These are phyloP conservation scores for Pachyseris speciosa DNA, from an alignment of 64 coral and sea anemone species.

Conservation along the genomic window DNA sequence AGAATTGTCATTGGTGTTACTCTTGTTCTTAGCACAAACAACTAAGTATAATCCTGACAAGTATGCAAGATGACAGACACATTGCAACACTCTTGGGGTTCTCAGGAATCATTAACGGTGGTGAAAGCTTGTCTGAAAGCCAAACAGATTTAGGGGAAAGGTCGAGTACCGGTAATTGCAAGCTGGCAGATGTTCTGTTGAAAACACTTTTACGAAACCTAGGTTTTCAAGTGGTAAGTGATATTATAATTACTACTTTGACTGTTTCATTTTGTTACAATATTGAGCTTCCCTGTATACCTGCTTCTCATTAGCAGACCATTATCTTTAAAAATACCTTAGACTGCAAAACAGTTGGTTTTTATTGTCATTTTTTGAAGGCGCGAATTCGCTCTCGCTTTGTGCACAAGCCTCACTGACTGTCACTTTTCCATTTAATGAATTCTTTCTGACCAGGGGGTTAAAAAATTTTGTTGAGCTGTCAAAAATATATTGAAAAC, in stretches of 20 bases:
- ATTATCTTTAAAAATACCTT: too few species aligned
- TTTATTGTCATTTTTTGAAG: too few species aligned
- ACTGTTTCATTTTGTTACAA: neutral
- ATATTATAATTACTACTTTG: neutral
- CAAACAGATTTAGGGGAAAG: constrained; percentile 10
- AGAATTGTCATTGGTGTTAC: neutral
- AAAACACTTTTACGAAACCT: constrained; percentile 87
- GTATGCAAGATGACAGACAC: constrained; percentile 93
- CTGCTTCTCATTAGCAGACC: too few species aligned
- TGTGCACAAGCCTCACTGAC: too few species aligned
- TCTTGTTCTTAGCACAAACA: constrained; percentile 71
- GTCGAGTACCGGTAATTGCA: constrained; percentile 30
- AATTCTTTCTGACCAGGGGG: too few species aligned
- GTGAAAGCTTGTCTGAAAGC: neutral
- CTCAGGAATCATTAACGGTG: constrained; percentile 37
- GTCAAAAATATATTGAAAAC: too few species aligned
- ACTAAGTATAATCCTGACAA: constrained; percentile 85
- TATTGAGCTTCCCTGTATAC: too few species aligned
- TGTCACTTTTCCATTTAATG: too few species aligned
- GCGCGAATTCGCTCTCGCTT: too few species aligned
- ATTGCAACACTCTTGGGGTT: constrained; percentile 87
- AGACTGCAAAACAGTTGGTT: too few species aligned
- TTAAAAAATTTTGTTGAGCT: too few species aligned
- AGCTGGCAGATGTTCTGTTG: constrained; percentile 80
- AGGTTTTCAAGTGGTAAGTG: constrained; percentile 82